Conservation (phyloP, 1,140 invertebrate genomes). For the Lamellibrachia luymesi region DNA sequence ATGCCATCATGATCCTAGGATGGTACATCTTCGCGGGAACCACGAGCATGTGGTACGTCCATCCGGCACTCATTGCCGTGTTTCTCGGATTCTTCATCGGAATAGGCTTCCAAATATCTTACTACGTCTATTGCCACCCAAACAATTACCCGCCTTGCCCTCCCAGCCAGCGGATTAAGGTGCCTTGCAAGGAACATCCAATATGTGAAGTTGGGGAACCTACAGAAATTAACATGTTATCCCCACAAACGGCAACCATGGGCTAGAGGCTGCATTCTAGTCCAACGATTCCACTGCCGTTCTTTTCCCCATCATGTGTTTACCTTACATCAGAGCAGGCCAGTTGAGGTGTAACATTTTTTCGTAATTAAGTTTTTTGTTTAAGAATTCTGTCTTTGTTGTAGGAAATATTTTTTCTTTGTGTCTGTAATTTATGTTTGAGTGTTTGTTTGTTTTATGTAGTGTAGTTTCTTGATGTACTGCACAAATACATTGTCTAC, state of each 20-base stretch:
- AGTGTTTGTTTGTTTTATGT: neutral
- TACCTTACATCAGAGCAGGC: neutral
- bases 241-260: neutral
- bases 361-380: neutral
- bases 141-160: constrained; percentile 7
- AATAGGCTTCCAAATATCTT: constrained; percentile 41
- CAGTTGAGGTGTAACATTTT: neutral
- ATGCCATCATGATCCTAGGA: constrained; percentile 63
- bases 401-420: neutral
- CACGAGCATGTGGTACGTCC: constrained; percentile 33
- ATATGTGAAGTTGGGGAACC: neutral
- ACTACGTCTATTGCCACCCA: constrained; percentile 48
- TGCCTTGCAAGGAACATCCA: neutral
- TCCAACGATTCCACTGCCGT: neutral
- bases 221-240: neutral
- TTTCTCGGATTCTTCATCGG: constrained; percentile 41
- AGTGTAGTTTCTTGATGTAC: constrained; percentile 1
- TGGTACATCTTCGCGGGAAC: constrained; percentile 49
- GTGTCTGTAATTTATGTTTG: neutral
- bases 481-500: neutral
- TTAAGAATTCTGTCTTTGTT: neutral
- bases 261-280: neutral
- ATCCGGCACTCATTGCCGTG: constrained; percentile 42
- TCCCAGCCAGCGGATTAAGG: neutral
- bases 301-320: neutral